Base-by-base conservation (phyloP, 2,113 vertebrate genomes). In the Pterocles burchelli region DNA sequence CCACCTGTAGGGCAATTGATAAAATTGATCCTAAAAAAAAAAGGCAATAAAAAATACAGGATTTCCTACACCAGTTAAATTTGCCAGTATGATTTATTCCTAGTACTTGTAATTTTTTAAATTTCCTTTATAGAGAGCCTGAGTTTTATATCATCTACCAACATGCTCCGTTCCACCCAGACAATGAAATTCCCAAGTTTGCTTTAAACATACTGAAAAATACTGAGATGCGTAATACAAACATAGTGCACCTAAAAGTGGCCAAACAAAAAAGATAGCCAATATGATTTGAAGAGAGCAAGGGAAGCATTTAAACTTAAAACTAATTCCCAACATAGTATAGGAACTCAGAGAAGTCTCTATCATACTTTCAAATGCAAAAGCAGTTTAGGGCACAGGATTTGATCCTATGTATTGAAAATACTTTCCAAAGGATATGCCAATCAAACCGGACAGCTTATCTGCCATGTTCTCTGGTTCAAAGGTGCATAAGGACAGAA, bases 401-500 rank as follows among this genome's bases (percentile, higher is more conserved):
- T 77, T 74, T 90, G 72, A 88, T 88, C 72, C 76, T 31, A 29
- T 0, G 1, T 70, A 88, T 41, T 52, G 71, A 86, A 93, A 88
- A 86, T 81, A 59, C 68, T 90, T 85, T 89, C 62, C 71, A 86
- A 14, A 28, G 63, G 52, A 90, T 49, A 88, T 75, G 88, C 82
- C 95, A 93, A 52, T 94, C 92, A 94, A 84, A 80, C 57, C 21
- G 72, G 90, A 94, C 90, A 94, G 66, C 65, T 97, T 81, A 90
- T 89, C 94, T 74, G 83, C 41, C 65, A 58, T 73, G 66, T 85
- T 48, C 43, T 92, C 89, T 48, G 20, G 61, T 84, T 77, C 79
- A 95, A 89, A 90, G 85, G 59, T 84, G 87, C 46, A 34, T 82
- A 85, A 88, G 68, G 89, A 97, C 96, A 95, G 92, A 95, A 95